Conservation (phyloP, 1,140 invertebrate genomes). For the Parapsyche elsis region DNA sequence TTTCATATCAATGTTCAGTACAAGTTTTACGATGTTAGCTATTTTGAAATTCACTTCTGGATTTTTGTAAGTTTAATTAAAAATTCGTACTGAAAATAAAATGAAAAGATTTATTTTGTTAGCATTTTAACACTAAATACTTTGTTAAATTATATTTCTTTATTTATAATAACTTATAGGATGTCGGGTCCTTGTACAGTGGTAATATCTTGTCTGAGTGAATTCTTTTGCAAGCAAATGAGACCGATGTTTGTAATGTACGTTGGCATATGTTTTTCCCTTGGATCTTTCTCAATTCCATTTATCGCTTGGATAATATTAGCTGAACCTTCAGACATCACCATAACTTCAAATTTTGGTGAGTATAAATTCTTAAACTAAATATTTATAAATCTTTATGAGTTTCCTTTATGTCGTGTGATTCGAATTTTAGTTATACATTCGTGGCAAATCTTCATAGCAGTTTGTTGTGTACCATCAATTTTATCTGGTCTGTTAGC, state of each 20-base stretch:
- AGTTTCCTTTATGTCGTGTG: background rate
- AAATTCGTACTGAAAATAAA: too few relatives aligned
- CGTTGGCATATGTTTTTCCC: slow-evolving; percentile 72
- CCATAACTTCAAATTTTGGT: slow-evolving; percentile 60
- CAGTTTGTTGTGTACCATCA: slow-evolving; percentile 73
- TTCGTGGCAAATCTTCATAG: slow-evolving; percentile 82
- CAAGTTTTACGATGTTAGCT: slow-evolving; percentile 77
- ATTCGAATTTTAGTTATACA: slow-evolving; percentile 65
- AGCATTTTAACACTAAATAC: background rate
- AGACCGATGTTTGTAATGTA: slow-evolving; percentile 73
- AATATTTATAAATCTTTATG: background rate
- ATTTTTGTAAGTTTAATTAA: slow-evolving; percentile 73
- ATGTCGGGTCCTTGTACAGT: slow-evolving; percentile 76
- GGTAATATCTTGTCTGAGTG: slow-evolving; percentile 75
- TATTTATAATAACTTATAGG: slow-evolving; percentile 12
- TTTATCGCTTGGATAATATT: slow-evolving; percentile 69
- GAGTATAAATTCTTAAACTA: too few relatives aligned
- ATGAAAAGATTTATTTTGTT: background rate
- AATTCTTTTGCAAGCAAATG: slow-evolving; percentile 73
- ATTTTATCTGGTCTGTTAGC: slow-evolving; percentile 72
- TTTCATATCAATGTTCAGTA: slow-evolving; percentile 74
- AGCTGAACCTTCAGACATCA: slow-evolving; percentile 59
- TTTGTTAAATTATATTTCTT: too few relatives aligned
- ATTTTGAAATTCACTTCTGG: slow-evolving; percentile 80
- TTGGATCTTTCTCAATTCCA: slow-evolving; percentile 67